These are phyloP conservation scores for Chiridota heheva DNA, from an alignment of 35 echinoderm and acorn worm species.

Conservation along the genomic window DNA sequence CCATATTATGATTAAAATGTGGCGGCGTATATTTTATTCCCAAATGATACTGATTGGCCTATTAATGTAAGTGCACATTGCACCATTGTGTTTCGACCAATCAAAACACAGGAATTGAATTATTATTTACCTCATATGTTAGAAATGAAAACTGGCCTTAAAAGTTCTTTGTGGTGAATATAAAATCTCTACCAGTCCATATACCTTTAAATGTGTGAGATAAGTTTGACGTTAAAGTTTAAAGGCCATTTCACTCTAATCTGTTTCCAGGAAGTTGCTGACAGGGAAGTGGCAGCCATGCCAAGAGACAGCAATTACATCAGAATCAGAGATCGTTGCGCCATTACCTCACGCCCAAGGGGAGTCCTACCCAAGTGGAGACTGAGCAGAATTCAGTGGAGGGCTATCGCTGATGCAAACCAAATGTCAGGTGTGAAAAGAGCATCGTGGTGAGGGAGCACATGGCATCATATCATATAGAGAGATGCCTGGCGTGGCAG, in stretches of 20 bases:
- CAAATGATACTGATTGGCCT: no score
- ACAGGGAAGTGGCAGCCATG: constrained; percentile 77
- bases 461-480: no score
- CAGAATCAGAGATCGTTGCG: constrained; percentile 73
- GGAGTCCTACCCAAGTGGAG: constrained; percentile 72
- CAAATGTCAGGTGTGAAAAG: constrained; percentile 86
- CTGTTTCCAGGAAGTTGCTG: constrained; percentile 68
- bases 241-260: background rate
- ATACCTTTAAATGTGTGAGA: no score
- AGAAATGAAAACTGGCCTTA: background rate
- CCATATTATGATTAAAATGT: no score
- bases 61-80: no score
- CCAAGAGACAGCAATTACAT: constrained; percentile 85
- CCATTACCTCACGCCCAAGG: constrained; percentile 79
- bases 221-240: background rate
- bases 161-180: no score
- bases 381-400: constrained; percentile 76
- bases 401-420: constrained; percentile 73
- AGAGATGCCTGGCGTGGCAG: no score
- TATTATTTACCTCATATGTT: no score
- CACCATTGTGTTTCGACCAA: no score
- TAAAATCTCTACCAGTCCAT: no score
- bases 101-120: no score
- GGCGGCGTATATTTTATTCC: no score
- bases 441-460: constrained; percentile 77